These are phyloP conservation scores for Cynopterus brachyotis DNA, from an alignment of 2,113 vertebrate species.

Conservation along the genomic window DNA sequence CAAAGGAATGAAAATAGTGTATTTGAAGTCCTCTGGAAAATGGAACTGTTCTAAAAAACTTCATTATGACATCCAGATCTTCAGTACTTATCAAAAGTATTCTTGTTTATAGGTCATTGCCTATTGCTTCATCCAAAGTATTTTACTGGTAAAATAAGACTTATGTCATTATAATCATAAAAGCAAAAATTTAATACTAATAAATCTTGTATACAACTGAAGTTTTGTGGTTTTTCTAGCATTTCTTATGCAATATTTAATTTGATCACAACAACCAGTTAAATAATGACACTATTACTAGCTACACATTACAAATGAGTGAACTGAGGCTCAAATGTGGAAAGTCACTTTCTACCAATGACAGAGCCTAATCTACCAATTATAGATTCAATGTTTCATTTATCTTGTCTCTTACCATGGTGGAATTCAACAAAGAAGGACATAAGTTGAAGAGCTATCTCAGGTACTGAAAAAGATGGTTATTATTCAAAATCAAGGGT, in stretches of 20 bases:
- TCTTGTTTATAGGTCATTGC: background rate
- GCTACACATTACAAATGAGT: background rate
- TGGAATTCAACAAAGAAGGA: background rate
- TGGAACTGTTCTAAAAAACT: background rate
- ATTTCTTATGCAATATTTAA: background rate
- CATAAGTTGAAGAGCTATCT: background rate
- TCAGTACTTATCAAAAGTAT: background rate
- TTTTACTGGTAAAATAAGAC: slow-evolving; percentile 23
- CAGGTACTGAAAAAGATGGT: background rate
- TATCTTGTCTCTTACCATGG: background rate
- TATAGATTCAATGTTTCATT: background rate
- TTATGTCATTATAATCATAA: background rate
- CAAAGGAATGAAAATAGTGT: slow-evolving; percentile 8
- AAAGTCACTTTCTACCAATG: background rate
- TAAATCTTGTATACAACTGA: background rate
- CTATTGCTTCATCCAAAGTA: background rate
- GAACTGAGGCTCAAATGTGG: background rate
- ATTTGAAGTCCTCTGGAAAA: background rate
- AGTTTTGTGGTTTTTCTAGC: background rate
- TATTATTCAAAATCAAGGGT: background rate
- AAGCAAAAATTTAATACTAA: background rate
- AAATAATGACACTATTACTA: background rate
- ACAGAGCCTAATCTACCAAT: background rate
- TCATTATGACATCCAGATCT: background rate
- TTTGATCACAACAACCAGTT: background rate